Evolutionary conservation across 2,888 invertebrate species (phyloP), one percentile per base, ranked within the genome.

Genomic region (Athalia rosae): DNA sequence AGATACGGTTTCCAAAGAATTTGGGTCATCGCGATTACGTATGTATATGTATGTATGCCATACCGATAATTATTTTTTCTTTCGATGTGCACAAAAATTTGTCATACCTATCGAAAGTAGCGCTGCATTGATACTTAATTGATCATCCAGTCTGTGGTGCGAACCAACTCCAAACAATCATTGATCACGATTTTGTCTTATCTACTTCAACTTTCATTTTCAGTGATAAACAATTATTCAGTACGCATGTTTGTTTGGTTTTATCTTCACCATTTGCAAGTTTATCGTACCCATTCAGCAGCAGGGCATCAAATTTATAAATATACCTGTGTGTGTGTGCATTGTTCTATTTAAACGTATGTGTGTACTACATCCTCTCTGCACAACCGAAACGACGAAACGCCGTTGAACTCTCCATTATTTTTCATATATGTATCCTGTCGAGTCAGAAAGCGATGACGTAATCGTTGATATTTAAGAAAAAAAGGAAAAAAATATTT

Each of bases 381-480:
- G 5, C 11, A 11, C 53, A 11, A 11, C n/a, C 6, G 4, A 53
- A 53, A 53, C 11, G 9, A 11, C 4, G 4, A 53, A 53, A 53
- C 11, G 9, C 11, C 4, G 28, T 28, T 28, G 28, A 28, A 13
- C 8, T 13, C 61, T 61, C 13, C 61, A n/a, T 13, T 7, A 11
- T 61, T 61, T 4, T 4, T 5, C 15, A 61, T 8, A 13, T 7
- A 3, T 3, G 3, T 15, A 13, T 11, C 13, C 8, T 4, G 28
- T 8, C 13, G 28, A 13, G 61, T 61, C 28, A 8, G 61, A 28
- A 28, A 1, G 74, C 50, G 48, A 74, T 74, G 62, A 74, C 74
- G 74, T 28, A 74, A 62, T 62, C 74, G 11, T 15, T 62, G 74
- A 74, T 41, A 74, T 62, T 74, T 59, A 28, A 74, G 74, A 74